A percentile compares a stretch with the other conserved stretches of the same genome.
phyloP scores from a whole-genome alignment of 2,113 vertebrate genomes.

The Cephalophus harveyi region DNA sequence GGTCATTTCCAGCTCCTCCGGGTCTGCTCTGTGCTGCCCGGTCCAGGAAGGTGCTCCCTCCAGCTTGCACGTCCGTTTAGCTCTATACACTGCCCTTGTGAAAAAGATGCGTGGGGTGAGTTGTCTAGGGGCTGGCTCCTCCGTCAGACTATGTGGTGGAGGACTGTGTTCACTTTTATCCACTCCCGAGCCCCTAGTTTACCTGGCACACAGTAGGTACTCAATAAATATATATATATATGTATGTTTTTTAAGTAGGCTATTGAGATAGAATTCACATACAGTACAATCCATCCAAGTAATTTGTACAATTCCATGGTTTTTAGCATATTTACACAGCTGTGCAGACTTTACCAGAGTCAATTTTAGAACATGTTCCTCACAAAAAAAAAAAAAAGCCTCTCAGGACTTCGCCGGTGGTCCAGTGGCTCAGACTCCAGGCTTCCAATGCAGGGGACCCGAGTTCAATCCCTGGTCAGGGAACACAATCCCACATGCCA shows the following conservation, averaged over 20 bases:
- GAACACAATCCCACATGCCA: neutral
- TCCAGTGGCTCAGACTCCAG: neutral
- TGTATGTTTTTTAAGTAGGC: neutral
- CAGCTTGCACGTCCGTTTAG: neutral
- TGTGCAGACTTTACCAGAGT: neutral
- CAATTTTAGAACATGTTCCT: neutral
- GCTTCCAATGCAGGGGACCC: neutral
- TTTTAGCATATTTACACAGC: neutral
- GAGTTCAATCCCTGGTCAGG: neutral
- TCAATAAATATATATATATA: neutral
- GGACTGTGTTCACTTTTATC: neutral
- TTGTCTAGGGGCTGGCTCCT: neutral
- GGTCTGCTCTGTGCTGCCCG: neutral
- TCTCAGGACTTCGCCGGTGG: neutral
- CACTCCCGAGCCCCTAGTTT: neutral
- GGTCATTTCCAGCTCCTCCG: neutral
- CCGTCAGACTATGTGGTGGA: neutral
- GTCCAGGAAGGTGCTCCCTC: neutral
- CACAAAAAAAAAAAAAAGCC: neutral
- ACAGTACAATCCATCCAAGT: neutral
- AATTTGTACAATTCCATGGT: rapidly evolving
- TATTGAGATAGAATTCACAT: neutral
- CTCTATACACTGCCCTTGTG: rapidly evolving
- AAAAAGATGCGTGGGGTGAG: neutral
- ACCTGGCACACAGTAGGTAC: neutral